Percentiles rank a stretch among this genome's conserved stretches.
These are phyloP conservation scores for Acanthisitta chloris DNA, from an alignment of 2,113 vertebrate genomes.

Conservation along the genomic window DNA sequence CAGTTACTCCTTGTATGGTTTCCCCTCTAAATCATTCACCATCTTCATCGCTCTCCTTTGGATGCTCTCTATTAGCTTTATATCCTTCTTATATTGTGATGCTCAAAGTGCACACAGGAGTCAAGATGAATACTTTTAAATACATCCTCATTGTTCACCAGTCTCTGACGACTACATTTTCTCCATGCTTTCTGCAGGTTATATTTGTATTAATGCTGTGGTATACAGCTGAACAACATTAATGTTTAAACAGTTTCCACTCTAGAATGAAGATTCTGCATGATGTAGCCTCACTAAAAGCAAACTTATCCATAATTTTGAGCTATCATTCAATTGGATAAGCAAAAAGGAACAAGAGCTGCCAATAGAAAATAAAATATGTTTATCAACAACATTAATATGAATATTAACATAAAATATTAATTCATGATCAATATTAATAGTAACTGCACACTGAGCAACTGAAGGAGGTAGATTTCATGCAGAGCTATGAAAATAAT, in stretches of 20 bases:
- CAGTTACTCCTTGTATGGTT: background rate
- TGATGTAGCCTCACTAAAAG: background rate
- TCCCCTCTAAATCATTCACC: background rate
- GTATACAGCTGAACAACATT: background rate
- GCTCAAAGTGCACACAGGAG: background rate
- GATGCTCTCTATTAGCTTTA: background rate
- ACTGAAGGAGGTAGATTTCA: background rate
- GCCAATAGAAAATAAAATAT: background rate
- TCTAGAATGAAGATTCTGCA: background rate
- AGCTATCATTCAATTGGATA: background rate
- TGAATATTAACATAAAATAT: background rate
- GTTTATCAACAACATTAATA: background rate
- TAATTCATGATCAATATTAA: background rate
- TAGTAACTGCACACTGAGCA: background rate
- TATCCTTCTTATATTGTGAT: background rate
- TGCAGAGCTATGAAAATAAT: background rate
- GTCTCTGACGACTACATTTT: background rate
- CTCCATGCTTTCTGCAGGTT: background rate
- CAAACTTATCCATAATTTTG: background rate
- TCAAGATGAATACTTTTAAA: background rate
- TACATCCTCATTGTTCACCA: accelerated
- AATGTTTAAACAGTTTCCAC: background rate
- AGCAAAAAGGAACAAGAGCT: background rate
- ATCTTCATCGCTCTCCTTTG: background rate
- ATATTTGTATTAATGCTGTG: background rate